A percentile compares a stretch with the other conserved stretches of the same genome.
Evolutionary conservation across 2,113 vertebrate genomes (phyloP).

Genomic region (Cyanoramphus novaezelandiae): DNA sequence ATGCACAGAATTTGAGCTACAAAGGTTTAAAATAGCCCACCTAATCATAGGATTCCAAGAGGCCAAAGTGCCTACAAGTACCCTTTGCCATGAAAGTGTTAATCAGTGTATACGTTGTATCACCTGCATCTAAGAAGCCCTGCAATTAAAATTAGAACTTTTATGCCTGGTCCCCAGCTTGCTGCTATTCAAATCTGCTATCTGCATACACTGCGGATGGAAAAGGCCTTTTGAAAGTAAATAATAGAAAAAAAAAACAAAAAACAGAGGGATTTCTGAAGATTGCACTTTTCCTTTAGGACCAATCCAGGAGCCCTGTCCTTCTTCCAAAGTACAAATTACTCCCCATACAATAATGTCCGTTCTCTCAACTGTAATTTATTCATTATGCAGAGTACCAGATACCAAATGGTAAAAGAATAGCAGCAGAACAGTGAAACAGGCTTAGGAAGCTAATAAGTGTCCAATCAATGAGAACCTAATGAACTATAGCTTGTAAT

Average conservation of each 20-base stretch:
- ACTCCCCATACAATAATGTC: constrained; percentile 57
- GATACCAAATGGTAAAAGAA: constrained; percentile 61
- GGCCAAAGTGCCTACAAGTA: neutral
- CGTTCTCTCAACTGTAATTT: constrained; percentile 67
- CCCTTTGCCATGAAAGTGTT: constrained; percentile 49
- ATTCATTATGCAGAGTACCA: constrained; percentile 53
- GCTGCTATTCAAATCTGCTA: constrained; percentile 43
- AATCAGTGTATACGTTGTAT: constrained; percentile 47
- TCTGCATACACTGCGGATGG: constrained; percentile 43
- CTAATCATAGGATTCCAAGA: neutral
- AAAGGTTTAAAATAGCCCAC: neutral
- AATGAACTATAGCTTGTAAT: constrained; percentile 40
- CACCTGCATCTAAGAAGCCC: constrained; percentile 57
- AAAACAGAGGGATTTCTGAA: constrained; percentile 67
- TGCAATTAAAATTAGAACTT: constrained; percentile 69
- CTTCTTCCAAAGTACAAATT: constrained; percentile 70
- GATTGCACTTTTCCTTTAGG: constrained; percentile 54
- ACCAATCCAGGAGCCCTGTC: constrained; percentile 47
- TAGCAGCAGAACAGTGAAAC: constrained; percentile 45
- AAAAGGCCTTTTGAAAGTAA: constrained; percentile 68
- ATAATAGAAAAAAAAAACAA: constrained; percentile 73
- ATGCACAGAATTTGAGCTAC: neutral
- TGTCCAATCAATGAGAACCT: constrained; percentile 28
- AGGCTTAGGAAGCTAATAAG: constrained; percentile 33
- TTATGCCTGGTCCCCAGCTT: constrained; percentile 50